Conservation (phyloP, 2,888 invertebrate species). For the Parnassius orleans region DNA sequence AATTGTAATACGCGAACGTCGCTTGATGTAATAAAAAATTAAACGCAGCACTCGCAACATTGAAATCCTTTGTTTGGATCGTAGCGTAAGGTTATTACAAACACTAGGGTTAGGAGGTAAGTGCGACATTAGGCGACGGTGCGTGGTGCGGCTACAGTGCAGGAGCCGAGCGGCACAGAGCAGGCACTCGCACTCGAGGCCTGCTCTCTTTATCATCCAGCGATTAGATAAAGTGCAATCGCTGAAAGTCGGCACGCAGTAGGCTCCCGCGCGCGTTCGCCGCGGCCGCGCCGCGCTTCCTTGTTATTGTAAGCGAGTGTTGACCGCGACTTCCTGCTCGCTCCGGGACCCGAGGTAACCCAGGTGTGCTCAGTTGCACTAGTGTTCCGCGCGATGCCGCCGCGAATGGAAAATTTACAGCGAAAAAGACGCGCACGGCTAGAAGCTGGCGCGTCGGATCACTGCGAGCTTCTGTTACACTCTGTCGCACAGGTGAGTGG, state of each 20-base stretch:
- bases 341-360: conserved; percentile 18
- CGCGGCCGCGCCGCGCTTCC: conserved; percentile 39
- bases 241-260: conserved; percentile 50
- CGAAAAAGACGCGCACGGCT: neutral
- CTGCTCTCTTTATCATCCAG: conserved; percentile 54
- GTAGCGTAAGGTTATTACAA: neutral
- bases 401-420: neutral
- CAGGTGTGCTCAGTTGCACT: conserved; percentile 23
- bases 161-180: conserved; percentile 6
- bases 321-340: conserved; percentile 25
- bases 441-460: neutral
- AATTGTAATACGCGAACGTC: no score
- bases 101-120: neutral
- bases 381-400: conserved; percentile 42
- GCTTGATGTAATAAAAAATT: no score
- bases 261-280: conserved; percentile 48
- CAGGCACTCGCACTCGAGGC: conserved; percentile 29
- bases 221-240: conserved; percentile 70
- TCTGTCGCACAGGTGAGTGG: conserved; percentile 6
- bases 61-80: neutral
- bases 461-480: neutral
- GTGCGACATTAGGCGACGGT: conserved; percentile 1
- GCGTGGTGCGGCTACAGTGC: conserved; percentile 28
- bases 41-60: no score
- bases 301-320: conserved; percentile 40